These are phyloP conservation scores for Trissolcus japonicus DNA, from an alignment of 2,888 invertebrate genomes.

Conservation along the genomic window DNA sequence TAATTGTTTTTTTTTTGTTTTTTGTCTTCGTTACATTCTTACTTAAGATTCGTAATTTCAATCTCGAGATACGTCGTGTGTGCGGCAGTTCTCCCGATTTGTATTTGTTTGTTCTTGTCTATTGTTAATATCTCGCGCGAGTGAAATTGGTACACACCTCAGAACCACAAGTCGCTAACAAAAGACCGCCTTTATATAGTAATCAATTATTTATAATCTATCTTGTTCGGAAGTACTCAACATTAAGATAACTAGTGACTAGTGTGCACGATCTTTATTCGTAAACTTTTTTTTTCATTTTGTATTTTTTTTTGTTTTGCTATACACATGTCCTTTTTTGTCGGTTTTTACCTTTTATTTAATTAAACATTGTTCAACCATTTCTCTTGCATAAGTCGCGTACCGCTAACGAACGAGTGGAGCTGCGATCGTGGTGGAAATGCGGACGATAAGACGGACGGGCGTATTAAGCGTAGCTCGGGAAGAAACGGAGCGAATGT, in stretches of 20 bases:
- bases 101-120: constrained; percentile 5
- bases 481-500: constrained; percentile 57
- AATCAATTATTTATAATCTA: constrained; percentile 55
- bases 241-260: constrained; percentile 58
- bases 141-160: constrained; percentile 25
- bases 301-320: constrained; percentile 12
- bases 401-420: constrained; percentile 60
- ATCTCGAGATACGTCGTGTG: constrained; percentile 14
- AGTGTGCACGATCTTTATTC: constrained; percentile 51
- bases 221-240: constrained; percentile 58
- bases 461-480: constrained; percentile 60
- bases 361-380: constrained; percentile 30
- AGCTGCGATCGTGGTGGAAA: constrained; percentile 60
- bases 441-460: constrained; percentile 59
- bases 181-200: constrained; percentile 49
- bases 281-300: constrained; percentile 23
- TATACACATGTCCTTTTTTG: constrained; percentile 19
- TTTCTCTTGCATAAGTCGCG: constrained; percentile 50
- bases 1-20: background rate
- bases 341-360: constrained; percentile 13
- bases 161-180: constrained; percentile 38
- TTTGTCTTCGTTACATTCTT: constrained; percentile 1
- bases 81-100: constrained; percentile 31
- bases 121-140: constrained; percentile 9
- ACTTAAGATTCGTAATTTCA: constrained; percentile 10